Evolutionary conservation across 2,113 vertebrate genomes (phyloP).

Genomic region (Cinclus cinclus): DNA sequence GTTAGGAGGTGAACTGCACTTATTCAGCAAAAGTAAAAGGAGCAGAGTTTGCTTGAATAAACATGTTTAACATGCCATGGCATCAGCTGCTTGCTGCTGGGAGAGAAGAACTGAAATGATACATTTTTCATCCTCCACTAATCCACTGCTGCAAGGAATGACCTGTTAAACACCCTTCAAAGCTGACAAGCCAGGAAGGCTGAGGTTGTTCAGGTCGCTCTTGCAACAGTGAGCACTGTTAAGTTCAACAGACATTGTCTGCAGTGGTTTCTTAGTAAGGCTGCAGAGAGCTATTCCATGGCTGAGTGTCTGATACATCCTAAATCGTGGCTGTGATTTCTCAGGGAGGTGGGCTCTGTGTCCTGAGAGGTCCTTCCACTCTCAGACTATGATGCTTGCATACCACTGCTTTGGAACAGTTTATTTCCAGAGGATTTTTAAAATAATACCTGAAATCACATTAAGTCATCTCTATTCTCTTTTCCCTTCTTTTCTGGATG

Average conservation of each 20-base stretch:
- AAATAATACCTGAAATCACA: neutral
- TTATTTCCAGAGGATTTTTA: neutral
- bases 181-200: neutral
- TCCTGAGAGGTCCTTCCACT: neutral
- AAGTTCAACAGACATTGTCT: neutral
- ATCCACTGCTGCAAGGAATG: conserved; percentile 33
- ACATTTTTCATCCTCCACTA: conserved; percentile 54
- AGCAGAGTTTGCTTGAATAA: conserved; percentile 54
- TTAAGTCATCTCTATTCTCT: neutral
- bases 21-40: conserved; percentile 10
- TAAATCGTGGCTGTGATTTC: neutral
- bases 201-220: neutral
- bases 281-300: neutral
- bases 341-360: neutral
- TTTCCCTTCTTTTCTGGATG: neutral
- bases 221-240: neutral
- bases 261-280: neutral
- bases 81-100: neutral
- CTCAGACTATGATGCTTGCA: neutral
- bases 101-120: conserved; percentile 48
- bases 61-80: conserved; percentile 49
- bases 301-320: neutral
- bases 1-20: neutral
- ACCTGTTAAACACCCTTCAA: conserved; percentile 5
- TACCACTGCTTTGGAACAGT: neutral